Percentiles rank a stretch among this genome's conserved stretches.
These are phyloP conservation scores for Chaetorhynchus papuensis DNA, from an alignment of 2,113 vertebrate species.

Conservation along the genomic window DNA sequence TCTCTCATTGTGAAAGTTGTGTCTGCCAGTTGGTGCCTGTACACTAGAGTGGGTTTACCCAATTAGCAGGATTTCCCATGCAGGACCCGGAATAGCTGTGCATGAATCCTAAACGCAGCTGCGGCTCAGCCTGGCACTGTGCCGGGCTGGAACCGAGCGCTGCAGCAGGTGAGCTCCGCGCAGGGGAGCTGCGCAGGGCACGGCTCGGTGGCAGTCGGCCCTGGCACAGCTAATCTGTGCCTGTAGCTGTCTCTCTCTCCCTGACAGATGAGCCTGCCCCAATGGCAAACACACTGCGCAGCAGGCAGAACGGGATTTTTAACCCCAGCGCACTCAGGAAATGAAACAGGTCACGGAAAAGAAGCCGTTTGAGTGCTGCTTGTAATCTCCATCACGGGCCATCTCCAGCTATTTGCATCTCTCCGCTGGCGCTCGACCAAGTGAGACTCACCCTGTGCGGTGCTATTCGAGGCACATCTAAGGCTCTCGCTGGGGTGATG, in stretches of 20 bases:
- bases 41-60: slow-evolving; percentile 42
- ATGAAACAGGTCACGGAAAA: background rate
- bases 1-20: slow-evolving; percentile 16
- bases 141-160: background rate
- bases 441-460: rapidly evolving
- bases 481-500: background rate
- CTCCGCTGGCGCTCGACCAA: background rate
- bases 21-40: slow-evolving; percentile 56
- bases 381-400: background rate
- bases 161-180: background rate
- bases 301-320: background rate
- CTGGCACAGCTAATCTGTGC: background rate
- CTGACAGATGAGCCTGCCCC: background rate
- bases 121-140: background rate
- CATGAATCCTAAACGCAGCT: background rate
- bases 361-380: background rate
- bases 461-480: background rate
- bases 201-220: background rate
- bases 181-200: background rate
- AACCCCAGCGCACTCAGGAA: background rate
- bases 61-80: slow-evolving; percentile 50
- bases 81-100: slow-evolving; percentile 3
- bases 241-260: rapidly evolving
- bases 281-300: background rate
- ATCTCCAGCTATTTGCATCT: background rate